Conservation (phyloP, 2,113 vertebrate genomes). For the Condylura cristata region DNA sequence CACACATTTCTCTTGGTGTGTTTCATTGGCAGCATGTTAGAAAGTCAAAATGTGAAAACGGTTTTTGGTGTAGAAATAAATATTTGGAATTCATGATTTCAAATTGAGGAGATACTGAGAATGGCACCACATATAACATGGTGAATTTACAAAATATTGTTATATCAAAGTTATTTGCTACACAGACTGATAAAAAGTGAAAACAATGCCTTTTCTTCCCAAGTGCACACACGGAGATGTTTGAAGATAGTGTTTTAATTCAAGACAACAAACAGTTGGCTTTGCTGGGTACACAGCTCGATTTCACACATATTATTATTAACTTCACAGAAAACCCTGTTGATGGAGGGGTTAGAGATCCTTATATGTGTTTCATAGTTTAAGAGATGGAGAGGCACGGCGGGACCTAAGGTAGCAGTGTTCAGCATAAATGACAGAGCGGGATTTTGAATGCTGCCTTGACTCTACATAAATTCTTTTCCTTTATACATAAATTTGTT, state of each 20-base stretch:
- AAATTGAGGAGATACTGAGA: neutral
- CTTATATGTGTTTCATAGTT: neutral
- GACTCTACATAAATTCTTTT: neutral
- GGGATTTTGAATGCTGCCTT: neutral
- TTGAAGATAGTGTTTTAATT: neutral
- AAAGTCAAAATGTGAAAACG: neutral
- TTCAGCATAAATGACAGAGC: neutral
- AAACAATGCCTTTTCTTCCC: neutral
- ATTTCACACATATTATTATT: slow-evolving; percentile 6
- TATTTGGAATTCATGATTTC: neutral
- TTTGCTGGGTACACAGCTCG: neutral
- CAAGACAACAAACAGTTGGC: neutral
- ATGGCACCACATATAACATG: neutral
- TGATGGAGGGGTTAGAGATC: neutral
- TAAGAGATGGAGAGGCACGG: neutral
- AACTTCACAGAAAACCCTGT: neutral
- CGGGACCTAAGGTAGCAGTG: neutral
- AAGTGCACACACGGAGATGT: fast-evolving
- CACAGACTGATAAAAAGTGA: neutral
- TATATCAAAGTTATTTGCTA: neutral
- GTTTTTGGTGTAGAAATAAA: slow-evolving; percentile 39
- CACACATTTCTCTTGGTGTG: neutral
- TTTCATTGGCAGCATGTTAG: neutral
- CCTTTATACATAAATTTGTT: neutral
- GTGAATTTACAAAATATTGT: slow-evolving; percentile 10